Evolutionary conservation across 1,140 invertebrate species (phyloP).

Genomic region (Whitmania pigra): DNA sequence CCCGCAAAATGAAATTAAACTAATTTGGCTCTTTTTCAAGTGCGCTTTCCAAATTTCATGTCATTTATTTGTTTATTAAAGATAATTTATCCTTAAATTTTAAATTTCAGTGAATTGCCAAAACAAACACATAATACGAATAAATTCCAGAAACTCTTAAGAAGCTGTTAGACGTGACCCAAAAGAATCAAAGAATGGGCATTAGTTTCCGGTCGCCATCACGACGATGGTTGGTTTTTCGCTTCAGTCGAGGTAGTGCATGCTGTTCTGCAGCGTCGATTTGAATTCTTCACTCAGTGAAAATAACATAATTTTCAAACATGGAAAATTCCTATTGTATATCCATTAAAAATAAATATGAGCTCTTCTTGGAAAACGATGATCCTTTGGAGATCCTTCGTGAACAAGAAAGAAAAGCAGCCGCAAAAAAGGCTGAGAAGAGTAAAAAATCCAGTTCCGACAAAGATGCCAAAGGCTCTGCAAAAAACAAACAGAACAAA

Average conservation of each 20-base stretch:
- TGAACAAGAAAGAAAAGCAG: background rate
- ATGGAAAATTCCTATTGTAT: slow-evolving; percentile 8
- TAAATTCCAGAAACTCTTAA: too few relatives aligned
- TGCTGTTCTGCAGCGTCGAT: background rate
- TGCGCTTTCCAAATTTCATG: too few relatives aligned
- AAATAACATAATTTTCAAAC: background rate
- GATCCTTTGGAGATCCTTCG: background rate
- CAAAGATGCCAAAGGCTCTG: slow-evolving; percentile 2
- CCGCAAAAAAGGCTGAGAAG: slow-evolving; percentile 1
- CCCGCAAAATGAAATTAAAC: too few relatives aligned
- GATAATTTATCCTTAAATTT: too few relatives aligned
- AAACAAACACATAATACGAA: too few relatives aligned
- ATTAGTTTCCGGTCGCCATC: slow-evolving; percentile 9
- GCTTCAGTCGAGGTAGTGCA: background rate
- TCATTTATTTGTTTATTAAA: too few relatives aligned
- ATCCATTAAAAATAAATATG: slow-evolving; percentile 13
- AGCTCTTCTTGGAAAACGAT: slow-evolving; percentile 7
- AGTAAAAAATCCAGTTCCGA: background rate
- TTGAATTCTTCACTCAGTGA: background rate
- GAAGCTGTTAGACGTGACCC: too few relatives aligned
- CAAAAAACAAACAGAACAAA: slow-evolving; percentile 10
- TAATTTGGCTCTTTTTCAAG: too few relatives aligned
- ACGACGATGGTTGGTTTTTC: slow-evolving; percentile 5
- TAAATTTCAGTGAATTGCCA: too few relatives aligned
- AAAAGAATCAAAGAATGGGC: too few relatives aligned